A percentile compares a stretch with the other conserved stretches of the same genome.
These are phyloP conservation scores for Mormyrus iriodes DNA, from an alignment of 2,113 vertebrate species.

Conservation along the genomic window DNA sequence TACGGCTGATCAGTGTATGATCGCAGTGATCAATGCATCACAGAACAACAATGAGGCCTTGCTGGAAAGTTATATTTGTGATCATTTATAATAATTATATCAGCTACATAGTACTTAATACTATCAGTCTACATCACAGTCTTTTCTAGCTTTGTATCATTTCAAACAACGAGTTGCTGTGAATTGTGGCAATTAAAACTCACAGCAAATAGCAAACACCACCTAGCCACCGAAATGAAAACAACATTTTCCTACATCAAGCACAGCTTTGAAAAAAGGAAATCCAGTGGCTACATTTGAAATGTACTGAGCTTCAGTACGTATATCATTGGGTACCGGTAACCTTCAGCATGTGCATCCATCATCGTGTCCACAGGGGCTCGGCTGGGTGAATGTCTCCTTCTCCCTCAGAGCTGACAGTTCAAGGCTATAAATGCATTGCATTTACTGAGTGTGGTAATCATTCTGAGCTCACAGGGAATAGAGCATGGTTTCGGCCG, in stretches of 20 bases:
- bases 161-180: not conserved
- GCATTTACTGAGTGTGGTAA: not conserved
- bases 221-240: not conserved
- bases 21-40: no score
- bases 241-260: not conserved
- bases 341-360: constrained; percentile 16
- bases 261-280: constrained; percentile 16
- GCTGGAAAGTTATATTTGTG: not conserved
- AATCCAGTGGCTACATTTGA: not conserved
- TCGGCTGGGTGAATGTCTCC: constrained; percentile 21
- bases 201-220: not conserved
- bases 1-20: not conserved
- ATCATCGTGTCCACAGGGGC: constrained; percentile 16
- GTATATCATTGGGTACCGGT: constrained; percentile 11
- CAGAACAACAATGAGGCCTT: not conserved
- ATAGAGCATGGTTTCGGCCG: not conserved
- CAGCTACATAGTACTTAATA: not conserved
- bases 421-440: not conserved
- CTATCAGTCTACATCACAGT: not conserved
- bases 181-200: not conserved
- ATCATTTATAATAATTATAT: not conserved
- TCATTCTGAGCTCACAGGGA: not conserved
- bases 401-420: not conserved
- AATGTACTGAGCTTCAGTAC: constrained; percentile 2
- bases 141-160: not conserved